Evolutionary conservation across 2,888 invertebrate species (phyloP).

Genomic region (Sesia apiformis): DNA sequence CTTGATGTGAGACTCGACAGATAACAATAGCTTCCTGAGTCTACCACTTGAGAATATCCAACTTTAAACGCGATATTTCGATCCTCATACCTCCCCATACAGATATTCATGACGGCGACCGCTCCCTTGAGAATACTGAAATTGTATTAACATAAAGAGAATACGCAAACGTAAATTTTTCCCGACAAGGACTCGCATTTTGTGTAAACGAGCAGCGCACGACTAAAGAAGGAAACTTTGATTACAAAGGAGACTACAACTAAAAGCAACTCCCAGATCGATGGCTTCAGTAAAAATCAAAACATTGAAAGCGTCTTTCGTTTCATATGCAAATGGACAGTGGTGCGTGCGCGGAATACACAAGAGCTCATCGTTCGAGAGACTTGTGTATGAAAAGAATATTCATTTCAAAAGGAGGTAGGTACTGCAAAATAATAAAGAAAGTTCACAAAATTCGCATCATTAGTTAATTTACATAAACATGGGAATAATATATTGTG

Average conservation of each 20-base stretch:
- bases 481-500: no score
- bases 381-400: constrained; percentile 1
- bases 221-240: constrained; percentile 27
- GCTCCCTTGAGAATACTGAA: constrained; percentile 8
- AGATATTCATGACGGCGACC: constrained; percentile 7
- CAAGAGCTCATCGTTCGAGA: constrained; percentile 22
- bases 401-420: no score
- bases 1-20: constrained; percentile 62
- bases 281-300: constrained; percentile 48
- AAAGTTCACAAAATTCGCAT: no score
- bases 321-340: constrained; percentile 58
- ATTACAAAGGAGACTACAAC: constrained; percentile 22
- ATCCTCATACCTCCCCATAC: constrained; percentile 1
- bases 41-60: constrained; percentile 31
- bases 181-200: constrained; percentile 23
- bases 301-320: constrained; percentile 47
- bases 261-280: constrained; percentile 22
- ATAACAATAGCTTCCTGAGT: constrained; percentile 52
- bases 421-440: no score
- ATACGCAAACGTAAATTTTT: constrained; percentile 6
- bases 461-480: no score
- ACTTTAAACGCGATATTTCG: background rate
- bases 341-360: constrained; percentile 38
- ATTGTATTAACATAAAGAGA: constrained; percentile 17
- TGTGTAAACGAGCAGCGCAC: constrained; percentile 23